Evolutionary conservation across 2,113 vertebrate species (phyloP).

Genomic region (Platysternon megacephalum): DNA sequence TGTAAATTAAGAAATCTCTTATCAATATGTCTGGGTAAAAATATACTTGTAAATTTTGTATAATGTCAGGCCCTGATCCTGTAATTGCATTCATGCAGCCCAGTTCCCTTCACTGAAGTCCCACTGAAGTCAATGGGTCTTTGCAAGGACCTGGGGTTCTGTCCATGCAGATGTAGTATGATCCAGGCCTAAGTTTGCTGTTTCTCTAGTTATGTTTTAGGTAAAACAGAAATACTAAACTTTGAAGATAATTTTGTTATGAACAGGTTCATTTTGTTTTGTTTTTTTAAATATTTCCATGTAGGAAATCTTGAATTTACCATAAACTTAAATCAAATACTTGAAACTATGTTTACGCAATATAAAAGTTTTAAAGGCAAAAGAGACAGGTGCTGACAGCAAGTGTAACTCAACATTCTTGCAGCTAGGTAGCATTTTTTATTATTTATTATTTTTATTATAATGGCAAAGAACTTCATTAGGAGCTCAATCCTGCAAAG

Average conservation of each 20-base stretch:
- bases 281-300: conserved; percentile 35
- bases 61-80: neutral
- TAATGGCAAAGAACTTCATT: conserved; percentile 63
- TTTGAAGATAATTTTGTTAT: conserved; percentile 56
- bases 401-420: conserved; percentile 30
- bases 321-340: conserved; percentile 7
- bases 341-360: conserved; percentile 61
- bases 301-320: neutral
- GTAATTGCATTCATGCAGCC: accelerated
- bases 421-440: conserved; percentile 43
- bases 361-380: neutral
- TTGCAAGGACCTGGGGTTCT: neutral
- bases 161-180: neutral
- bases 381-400: conserved; percentile 63
- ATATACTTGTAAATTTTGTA: neutral
- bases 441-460: too few relatives aligned
- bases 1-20: neutral
- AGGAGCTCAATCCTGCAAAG: conserved; percentile 37
- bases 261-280: conserved; percentile 64
- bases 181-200: neutral
- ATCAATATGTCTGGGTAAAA: neutral
- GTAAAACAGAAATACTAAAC: conserved; percentile 50
- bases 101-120: neutral
- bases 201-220: neutral
- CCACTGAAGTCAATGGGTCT: accelerated